Base-by-base conservation (phyloP, 2,113 vertebrate genomes). In the Mobula birostris region DNA sequence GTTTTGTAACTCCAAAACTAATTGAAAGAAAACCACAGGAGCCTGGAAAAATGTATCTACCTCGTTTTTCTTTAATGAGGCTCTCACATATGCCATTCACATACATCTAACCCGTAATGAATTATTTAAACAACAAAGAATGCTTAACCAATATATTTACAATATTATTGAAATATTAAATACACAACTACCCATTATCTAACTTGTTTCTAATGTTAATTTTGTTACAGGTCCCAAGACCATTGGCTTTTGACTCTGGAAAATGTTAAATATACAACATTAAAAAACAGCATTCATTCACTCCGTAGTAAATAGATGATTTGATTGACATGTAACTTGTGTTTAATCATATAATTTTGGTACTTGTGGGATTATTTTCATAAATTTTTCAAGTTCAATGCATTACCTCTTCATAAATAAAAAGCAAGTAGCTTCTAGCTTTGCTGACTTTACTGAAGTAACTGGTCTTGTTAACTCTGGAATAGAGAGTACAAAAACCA, bases 131-230 rank as follows among this genome's bases (percentile, higher is more conserved):
- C 48, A 48, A 48, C 48, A 48, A 48, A 48, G 48, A 48, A 48
- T 48, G 48, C 48, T 48, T 48, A 0, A 48, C 2, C 48, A 48
- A 48, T 48, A 48, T 48, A 48, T 4, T 48, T 48, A 48, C 48
- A 48, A 48, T 48, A 48, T 48, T 48, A 48, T 4, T 48, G 48
- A 48, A 48, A 48, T 48, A 48, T 48, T 48, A 48, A 48, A 48
- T 48, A 48, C 48, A 0, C 48, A 48, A 56, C n/a, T 7, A 58
- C 0, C 21, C 82, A 3, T 27, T 61, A 85, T 85, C 24, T 85
- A 85, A 85, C 56, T 82, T 21, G 24, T 85, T 56, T 85, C 82
- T 85, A 58, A 85, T 85, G 36, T 85, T 56, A 27, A 85, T 85
- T 85, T 58, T 85, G 48, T 85, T 85, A 27, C 82, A 85, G 82